Conservation (phyloP, 2,888 invertebrate species). For the Mayetiola destructor region DNA sequence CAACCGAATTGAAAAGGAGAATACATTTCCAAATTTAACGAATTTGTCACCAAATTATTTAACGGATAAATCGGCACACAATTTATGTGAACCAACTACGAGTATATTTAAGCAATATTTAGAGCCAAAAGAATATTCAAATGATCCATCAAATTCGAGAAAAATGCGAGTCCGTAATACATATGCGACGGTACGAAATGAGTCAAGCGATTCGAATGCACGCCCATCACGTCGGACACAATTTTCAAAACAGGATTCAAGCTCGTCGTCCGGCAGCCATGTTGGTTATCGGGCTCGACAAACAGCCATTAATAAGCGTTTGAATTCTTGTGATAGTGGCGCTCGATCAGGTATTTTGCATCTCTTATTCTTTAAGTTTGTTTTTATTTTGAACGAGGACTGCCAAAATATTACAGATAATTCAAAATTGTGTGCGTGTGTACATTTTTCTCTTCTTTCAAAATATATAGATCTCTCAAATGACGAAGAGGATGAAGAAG, state of each 20-base stretch:
- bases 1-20: conserved; percentile 22
- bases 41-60: conserved; percentile 35
- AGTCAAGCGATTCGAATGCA: conserved; percentile 16
- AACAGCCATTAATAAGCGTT: conserved; percentile 36
- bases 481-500: conserved; percentile 40
- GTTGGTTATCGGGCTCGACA: conserved; percentile 51
- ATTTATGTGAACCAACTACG: neutral
- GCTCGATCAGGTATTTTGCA: conserved; percentile 32
- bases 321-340: conserved; percentile 38
- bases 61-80: conserved; percentile 18
- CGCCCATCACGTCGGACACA: conserved; percentile 38
- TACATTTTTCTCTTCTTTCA: neutral
- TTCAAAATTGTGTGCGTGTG: too few species aligned
- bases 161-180: neutral
- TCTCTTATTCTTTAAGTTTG: neutral
- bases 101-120: neutral
- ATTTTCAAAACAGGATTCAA: conserved; percentile 38
- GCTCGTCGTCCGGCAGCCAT: conserved; percentile 42
- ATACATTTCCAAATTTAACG: conserved; percentile 32
- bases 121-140: neutral
- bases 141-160: neutral
- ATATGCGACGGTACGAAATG: neutral
- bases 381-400: neutral
- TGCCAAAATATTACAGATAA: neutral
- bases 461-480: conserved; percentile 36